phyloP scores from a whole-genome alignment of 2,797 vertebrate genomes.

The Rhynchonycteris naso region DNA sequence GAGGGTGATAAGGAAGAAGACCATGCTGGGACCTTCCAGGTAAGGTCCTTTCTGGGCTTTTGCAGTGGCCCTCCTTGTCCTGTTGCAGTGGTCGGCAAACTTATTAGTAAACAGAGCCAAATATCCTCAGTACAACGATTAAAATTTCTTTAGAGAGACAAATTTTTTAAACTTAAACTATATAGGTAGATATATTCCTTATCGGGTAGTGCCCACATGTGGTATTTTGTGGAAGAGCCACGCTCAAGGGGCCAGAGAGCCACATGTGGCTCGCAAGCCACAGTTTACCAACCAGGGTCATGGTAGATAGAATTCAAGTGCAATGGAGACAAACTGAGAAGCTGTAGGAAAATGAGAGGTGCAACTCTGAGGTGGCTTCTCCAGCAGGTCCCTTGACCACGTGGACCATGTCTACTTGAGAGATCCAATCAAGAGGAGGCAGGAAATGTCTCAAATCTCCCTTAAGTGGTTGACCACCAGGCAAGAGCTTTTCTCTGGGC shows the following conservation, averaged over 20 bases:
- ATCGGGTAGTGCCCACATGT: too few species aligned
- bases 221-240: too few species aligned
- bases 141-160: too few species aligned
- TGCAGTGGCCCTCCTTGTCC: not conserved
- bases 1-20: slow-evolving; percentile 97
- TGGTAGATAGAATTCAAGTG: not conserved
- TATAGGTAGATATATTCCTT: too few species aligned
- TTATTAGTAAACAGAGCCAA: too few species aligned
- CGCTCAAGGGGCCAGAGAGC: too few species aligned
- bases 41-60: slow-evolving; percentile 78
- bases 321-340: not conserved
- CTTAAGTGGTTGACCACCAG: not conserved
- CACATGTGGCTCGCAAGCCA: too few species aligned
- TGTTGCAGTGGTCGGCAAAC: too few species aligned
- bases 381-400: not conserved
- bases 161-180: too few species aligned
- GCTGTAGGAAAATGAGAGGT: not conserved
- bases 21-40: slow-evolving; percentile 96
- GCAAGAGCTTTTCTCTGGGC: not conserved
- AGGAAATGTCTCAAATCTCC: not conserved
- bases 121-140: too few species aligned
- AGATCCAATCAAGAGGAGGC: not conserved
- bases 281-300: too few species aligned
- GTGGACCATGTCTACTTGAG: not conserved
- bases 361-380: not conserved